Conservation (phyloP, 2,113 vertebrate genomes). For the Tricholaema leucomelas region DNA sequence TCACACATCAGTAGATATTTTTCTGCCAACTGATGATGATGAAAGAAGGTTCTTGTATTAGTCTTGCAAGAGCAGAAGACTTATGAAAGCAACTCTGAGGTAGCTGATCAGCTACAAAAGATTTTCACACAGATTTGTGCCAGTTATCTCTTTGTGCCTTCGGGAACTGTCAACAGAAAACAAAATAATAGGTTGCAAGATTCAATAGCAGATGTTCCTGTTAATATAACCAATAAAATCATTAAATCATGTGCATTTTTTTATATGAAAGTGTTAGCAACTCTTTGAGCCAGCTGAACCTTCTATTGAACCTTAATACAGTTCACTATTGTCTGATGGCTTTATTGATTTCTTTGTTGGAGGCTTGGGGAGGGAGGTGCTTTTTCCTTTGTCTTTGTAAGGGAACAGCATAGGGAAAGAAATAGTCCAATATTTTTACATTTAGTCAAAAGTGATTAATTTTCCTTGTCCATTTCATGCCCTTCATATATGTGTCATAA, state of each 20-base stretch:
- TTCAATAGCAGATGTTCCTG: neutral
- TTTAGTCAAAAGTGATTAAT: neutral
- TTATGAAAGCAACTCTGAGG: neutral
- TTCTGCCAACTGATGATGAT: neutral
- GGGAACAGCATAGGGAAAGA: neutral
- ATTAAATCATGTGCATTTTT: neutral
- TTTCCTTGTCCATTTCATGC: neutral
- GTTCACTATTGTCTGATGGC: neutral
- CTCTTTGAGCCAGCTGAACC: neutral
- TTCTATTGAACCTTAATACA: neutral
- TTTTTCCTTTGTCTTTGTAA: neutral
- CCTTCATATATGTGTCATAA: neutral
- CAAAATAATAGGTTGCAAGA: neutral
- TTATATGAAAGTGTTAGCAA: neutral
- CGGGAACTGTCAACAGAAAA: neutral
- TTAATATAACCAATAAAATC: neutral
- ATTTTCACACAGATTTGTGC: neutral
- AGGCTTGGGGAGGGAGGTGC: neutral
- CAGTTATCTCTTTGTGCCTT: neutral
- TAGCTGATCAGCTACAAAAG: neutral
- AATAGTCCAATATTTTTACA: neutral
- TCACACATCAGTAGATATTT: neutral
- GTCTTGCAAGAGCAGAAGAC: neutral
- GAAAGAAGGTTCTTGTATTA: neutral
- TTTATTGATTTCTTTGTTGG: constrained; percentile 6